These are phyloP conservation scores for Planiliza haematocheilus DNA, from an alignment of 2,113 vertebrate genomes.

Conservation along the genomic window DNA sequence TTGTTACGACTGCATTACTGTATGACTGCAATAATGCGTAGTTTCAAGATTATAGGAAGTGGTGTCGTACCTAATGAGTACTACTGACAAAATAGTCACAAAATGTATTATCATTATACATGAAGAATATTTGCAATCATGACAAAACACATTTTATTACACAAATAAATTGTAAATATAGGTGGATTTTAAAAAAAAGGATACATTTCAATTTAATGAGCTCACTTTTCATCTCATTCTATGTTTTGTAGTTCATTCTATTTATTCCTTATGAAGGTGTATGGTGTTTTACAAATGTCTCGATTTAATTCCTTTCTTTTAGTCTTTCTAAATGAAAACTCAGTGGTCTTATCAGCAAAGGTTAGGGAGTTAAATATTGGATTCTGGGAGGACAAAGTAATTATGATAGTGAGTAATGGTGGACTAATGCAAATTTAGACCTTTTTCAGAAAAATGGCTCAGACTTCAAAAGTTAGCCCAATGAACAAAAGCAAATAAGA, in stretches of 20 bases:
- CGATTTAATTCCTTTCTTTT: constrained; percentile 48
- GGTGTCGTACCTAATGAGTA: too few species aligned
- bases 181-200: too few species aligned
- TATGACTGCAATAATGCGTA: too few species aligned
- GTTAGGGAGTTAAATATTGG: constrained; percentile 57
- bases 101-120: too few species aligned
- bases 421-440: constrained; percentile 52
- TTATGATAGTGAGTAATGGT: constrained; percentile 62
- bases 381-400: constrained; percentile 55
- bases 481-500: constrained; percentile 53
- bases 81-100: too few species aligned
- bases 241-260: too few species aligned
- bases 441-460: constrained; percentile 43
- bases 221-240: too few species aligned
- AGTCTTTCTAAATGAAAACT: constrained; percentile 45
- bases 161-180: too few species aligned
- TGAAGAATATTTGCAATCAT: too few species aligned
- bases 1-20: neutral
- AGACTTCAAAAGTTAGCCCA: constrained; percentile 46
- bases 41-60: too few species aligned
- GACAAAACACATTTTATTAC: too few species aligned
- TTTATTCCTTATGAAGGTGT: neutral
- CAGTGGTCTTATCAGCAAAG: constrained; percentile 45
- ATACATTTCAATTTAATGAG: neutral
- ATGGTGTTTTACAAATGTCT: constrained; percentile 1